A percentile compares a stretch with the other conserved stretches of the same genome.
Conservation (phyloP, 2,888 invertebrate genomes). For the Macrosoma leucophasiata region DNA sequence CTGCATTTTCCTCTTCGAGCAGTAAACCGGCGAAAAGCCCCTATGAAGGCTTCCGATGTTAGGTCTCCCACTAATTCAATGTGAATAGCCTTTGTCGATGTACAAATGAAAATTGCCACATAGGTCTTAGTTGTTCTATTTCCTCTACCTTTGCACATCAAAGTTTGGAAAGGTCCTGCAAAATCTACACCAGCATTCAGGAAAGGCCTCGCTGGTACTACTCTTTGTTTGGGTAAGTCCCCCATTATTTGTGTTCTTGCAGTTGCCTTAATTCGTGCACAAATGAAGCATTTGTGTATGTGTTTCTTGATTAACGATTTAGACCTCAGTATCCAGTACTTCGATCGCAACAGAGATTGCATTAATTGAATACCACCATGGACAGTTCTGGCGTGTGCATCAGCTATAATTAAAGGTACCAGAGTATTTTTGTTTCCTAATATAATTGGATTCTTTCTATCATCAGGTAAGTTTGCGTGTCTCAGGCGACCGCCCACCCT, state of each 20-base stretch:
- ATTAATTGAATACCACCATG: conserved; percentile 21
- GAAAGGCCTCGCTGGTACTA: conserved; percentile 24
- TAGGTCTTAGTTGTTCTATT: conserved; percentile 22
- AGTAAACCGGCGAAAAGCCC: conserved; percentile 22
- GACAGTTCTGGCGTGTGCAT: conserved; percentile 23
- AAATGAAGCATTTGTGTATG: conserved; percentile 8
- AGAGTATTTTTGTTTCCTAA: conserved; percentile 19
- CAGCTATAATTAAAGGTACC: conserved; percentile 17
- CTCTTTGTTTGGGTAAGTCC: conserved; percentile 21
- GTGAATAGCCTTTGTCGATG: conserved; percentile 30
- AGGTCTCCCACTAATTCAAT: conserved; percentile 33
- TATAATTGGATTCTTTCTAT: conserved; percentile 17
- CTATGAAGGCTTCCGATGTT: conserved; percentile 27
- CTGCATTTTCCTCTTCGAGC: conserved; percentile 23
- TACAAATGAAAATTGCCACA: conserved; percentile 28
- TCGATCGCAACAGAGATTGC: conserved; percentile 2
- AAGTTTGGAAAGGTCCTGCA: conserved; percentile 20
- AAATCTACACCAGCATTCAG: conserved; percentile 25
- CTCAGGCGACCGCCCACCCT: conserved; percentile 25
- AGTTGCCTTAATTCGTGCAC: conserved; percentile 3
- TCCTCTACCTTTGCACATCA: conserved; percentile 21
- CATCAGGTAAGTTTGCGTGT: conserved; percentile 11
- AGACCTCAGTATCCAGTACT: conserved; percentile 8
- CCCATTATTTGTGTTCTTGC: conserved; percentile 25
- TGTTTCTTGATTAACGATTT: conserved; percentile 2